Evolutionary conservation across 2,888 invertebrate species (phyloP).

Genomic region (Drosophila quinaria): DNA sequence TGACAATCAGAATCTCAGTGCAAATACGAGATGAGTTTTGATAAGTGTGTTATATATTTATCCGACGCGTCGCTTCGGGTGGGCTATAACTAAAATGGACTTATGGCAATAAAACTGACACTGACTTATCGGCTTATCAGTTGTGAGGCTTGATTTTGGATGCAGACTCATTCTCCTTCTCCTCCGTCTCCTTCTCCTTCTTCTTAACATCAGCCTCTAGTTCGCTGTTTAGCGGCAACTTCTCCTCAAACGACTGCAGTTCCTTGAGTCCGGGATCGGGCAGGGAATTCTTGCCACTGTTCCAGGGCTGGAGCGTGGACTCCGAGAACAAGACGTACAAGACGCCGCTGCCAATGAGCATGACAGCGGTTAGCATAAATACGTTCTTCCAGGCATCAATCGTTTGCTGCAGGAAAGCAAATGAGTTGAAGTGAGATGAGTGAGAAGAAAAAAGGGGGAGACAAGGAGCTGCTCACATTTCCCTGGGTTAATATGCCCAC

Average conservation of each 20-base stretch:
- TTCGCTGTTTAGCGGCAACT: constrained; percentile 44
- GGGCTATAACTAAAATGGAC: constrained; percentile 59
- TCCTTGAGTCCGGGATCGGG: constrained; percentile 75
- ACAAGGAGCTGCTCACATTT: constrained; percentile 87
- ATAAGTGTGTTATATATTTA: constrained; percentile 52
- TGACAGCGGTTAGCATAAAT: constrained; percentile 87
- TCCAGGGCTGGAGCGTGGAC: constrained; percentile 88
- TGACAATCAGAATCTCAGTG: constrained; percentile 14
- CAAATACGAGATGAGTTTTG: constrained; percentile 34
- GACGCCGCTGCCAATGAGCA: constrained; percentile 87
- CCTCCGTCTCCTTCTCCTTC: neutral
- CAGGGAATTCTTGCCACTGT: constrained; percentile 74
- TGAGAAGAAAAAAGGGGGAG: neutral
- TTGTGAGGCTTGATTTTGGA: constrained; percentile 38
- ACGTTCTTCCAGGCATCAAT: constrained; percentile 88
- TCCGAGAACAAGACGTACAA: constrained; percentile 87
- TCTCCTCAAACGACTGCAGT: constrained; percentile 67
- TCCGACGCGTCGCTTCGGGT: constrained; percentile 29
- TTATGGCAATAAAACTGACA: constrained; percentile 62
- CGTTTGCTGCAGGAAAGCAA: constrained; percentile 87
- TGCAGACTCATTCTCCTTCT: neutral
- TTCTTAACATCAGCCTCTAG: constrained; percentile 5
- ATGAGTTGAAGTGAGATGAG: accelerated
- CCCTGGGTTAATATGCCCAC: constrained; percentile 88
- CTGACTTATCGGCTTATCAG: constrained; percentile 31